phyloP scores from a whole-genome alignment of 1,140 invertebrate species.

The Cataglyphis hispanica region DNA sequence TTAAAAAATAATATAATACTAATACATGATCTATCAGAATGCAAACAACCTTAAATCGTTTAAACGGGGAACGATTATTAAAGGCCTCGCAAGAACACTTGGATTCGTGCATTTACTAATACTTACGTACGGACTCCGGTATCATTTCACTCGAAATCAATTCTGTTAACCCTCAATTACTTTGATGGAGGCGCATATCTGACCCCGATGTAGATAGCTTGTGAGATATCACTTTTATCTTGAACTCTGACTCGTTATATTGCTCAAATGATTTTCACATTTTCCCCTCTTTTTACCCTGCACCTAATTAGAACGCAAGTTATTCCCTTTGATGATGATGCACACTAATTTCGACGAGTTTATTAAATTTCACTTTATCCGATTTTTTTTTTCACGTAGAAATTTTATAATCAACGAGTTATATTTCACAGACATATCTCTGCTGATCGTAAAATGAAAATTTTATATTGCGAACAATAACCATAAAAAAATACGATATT shows the following conservation, averaged over 20 bases:
- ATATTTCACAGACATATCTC: constrained; percentile 9
- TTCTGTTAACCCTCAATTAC: constrained; percentile 61
- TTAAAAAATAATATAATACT: constrained; percentile 24
- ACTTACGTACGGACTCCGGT: constrained; percentile 17
- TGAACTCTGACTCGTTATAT: constrained; percentile 55
- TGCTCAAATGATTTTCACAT: constrained; percentile 44
- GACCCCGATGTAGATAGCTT: constrained; percentile 54
- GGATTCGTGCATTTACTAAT: constrained; percentile 28
- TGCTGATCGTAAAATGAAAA: not conserved
- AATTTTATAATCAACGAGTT: constrained; percentile 44
- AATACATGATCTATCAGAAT: constrained; percentile 16
- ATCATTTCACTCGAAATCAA: constrained; percentile 56
- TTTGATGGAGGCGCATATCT: constrained; percentile 52
- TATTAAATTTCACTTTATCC: constrained; percentile 23
- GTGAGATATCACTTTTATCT: constrained; percentile 58
- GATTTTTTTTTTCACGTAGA: not conserved
- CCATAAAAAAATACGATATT: not conserved
- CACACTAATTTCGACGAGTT: constrained; percentile 27
- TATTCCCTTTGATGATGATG: constrained; percentile 52
- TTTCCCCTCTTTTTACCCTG: not conserved
- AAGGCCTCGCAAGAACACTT: constrained; percentile 28
- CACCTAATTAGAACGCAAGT: constrained; percentile 8
- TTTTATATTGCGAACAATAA: not conserved
- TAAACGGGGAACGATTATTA: constrained; percentile 51
- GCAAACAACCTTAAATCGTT: constrained; percentile 19